These are phyloP conservation scores for Amphilophus citrinellus DNA, from an alignment of 2,113 vertebrate species.

Conservation along the genomic window DNA sequence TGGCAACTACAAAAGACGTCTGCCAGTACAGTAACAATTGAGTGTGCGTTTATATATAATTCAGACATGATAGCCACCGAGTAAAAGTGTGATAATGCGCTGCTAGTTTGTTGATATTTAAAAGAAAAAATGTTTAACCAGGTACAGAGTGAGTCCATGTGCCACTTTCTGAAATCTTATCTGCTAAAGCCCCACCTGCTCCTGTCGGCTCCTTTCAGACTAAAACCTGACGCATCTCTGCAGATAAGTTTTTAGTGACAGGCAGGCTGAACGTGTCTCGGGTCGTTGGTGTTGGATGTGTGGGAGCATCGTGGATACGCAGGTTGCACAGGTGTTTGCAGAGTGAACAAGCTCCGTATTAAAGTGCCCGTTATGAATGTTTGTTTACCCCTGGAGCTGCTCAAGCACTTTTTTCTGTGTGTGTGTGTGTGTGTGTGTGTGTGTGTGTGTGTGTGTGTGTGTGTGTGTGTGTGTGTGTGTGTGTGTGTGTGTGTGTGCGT, in stretches of 20 bases:
- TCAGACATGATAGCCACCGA: slow-evolving; percentile 8
- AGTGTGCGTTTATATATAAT: neutral
- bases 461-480: slow-evolving; percentile 7
- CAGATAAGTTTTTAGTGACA: slow-evolving; percentile 17
- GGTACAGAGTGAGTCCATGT: slow-evolving; percentile 48
- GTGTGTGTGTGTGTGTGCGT: too few species aligned
- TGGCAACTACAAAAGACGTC: slow-evolving; percentile 4
- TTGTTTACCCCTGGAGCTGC: slow-evolving; percentile 73
- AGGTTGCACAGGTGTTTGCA: slow-evolving; percentile 45
- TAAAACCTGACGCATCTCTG: neutral
- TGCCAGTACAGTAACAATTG: neutral
- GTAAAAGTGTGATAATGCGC: slow-evolving; percentile 42
- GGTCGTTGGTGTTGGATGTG: neutral
- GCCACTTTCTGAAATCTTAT: slow-evolving; percentile 37
- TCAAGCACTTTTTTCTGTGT: slow-evolving; percentile 68
- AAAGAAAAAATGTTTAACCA: slow-evolving; percentile 24
- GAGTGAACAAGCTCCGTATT: slow-evolving; percentile 39
- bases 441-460: too few species aligned
- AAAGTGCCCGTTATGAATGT: slow-evolving; percentile 74
- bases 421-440: neutral
- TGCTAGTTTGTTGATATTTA: slow-evolving; percentile 60
- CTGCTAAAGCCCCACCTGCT: slow-evolving; percentile 25
- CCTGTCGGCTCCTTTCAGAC: neutral
- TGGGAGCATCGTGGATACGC: slow-evolving; percentile 20
- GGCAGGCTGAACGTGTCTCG: neutral